phyloP scores from a whole-genome alignment of 2,797 vertebrate species.

The Sebastes itinus region DNA sequence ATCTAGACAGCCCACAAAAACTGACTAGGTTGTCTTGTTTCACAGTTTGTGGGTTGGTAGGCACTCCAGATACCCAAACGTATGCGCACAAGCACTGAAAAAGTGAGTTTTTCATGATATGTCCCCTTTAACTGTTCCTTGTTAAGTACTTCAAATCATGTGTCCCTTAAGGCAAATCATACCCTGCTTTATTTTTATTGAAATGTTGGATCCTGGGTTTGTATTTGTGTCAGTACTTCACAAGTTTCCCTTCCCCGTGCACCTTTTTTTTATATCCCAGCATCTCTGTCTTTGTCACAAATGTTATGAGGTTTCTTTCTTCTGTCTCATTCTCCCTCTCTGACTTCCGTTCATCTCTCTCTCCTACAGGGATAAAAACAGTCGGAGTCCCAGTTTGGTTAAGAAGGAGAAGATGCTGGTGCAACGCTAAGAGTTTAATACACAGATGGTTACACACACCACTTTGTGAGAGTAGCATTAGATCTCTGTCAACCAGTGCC shows the following conservation, averaged over 20 bases:
- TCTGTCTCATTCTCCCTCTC: not conserved
- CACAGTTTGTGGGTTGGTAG: not conserved
- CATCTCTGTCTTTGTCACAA: not conserved
- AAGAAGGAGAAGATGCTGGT: not conserved
- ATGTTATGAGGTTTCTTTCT: not conserved
- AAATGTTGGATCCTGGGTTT: not conserved
- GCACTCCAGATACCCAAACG: not conserved
- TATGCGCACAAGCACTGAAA: not conserved
- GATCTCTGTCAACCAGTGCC: not conserved
- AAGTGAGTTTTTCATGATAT: not conserved
- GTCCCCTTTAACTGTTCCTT: not conserved
- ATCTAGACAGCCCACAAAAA: too few species aligned
- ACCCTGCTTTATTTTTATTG: not conserved
- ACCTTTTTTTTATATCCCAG: not conserved
- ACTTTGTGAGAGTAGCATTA: not conserved
- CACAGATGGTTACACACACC: not conserved
- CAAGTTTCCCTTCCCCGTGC: not conserved
- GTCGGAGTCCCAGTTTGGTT: not conserved
- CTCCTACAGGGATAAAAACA: conserved; percentile 4
- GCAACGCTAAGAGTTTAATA: not conserved
- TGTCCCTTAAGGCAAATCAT: not conserved
- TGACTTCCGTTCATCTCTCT: not conserved
- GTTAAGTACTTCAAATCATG: not conserved
- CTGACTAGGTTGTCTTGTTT: not conserved
- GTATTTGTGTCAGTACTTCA: not conserved